Evolutionary conservation across 2,888 invertebrate genomes (phyloP).

Genomic region (Nezara viridula): DNA sequence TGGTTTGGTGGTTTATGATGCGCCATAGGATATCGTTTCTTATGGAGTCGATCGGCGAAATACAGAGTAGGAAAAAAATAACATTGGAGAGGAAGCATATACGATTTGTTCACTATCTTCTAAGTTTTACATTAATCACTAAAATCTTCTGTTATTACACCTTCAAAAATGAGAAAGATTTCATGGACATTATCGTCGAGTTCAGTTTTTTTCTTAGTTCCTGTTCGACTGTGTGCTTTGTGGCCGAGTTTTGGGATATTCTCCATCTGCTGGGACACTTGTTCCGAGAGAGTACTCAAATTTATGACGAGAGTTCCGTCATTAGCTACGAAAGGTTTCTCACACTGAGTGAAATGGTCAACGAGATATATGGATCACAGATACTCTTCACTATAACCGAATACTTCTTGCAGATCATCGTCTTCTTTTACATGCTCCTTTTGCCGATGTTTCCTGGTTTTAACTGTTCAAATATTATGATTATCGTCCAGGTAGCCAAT

Average conservation of each 20-base stretch:
- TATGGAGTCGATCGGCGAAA: neutral
- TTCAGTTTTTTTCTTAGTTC: neutral
- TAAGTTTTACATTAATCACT: neutral
- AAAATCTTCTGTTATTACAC: neutral
- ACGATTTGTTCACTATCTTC: neutral
- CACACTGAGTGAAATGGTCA: neutral
- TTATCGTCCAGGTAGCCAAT: neutral
- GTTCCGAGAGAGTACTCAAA: neutral
- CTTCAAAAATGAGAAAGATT: accelerated
- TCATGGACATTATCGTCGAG: accelerated
- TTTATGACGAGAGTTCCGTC: slow-evolving; percentile 32
- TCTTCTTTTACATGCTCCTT: neutral
- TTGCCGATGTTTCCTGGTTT: neutral
- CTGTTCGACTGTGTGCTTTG: neutral
- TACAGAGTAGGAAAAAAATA: neutral
- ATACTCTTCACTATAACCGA: neutral
- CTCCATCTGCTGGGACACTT: neutral
- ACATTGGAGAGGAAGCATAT: neutral
- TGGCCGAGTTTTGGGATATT: neutral
- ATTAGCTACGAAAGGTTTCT: neutral
- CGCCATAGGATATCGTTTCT: neutral
- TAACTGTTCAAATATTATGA: neutral
- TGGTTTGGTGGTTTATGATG: neutral
- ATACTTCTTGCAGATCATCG: neutral
- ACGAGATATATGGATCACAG: neutral